These are phyloP conservation scores for Hypanus sabinus DNA, from an alignment of 2,113 vertebrate species.

Conservation along the genomic window DNA sequence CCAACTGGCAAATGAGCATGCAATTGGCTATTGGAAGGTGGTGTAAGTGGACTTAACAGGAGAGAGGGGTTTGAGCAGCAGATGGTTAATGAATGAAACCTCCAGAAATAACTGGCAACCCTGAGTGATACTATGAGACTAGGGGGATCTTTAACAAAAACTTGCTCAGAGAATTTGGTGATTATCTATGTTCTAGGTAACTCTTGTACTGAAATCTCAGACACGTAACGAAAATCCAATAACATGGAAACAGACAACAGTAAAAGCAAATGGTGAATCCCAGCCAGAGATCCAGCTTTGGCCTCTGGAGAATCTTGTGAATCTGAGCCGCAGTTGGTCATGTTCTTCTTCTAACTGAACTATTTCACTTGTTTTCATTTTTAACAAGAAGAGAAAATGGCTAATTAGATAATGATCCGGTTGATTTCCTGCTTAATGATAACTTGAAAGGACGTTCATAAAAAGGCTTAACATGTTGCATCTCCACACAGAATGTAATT, in stretches of 20 bases:
- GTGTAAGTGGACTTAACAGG: background rate
- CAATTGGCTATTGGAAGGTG: background rate
- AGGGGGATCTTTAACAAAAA: background rate
- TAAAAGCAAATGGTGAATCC: background rate
- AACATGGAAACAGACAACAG: background rate
- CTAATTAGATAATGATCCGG: background rate
- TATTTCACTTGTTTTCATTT: constrained; percentile 16
- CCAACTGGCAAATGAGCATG: background rate
- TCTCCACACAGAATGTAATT: background rate
- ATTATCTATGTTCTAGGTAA: too few relatives aligned
- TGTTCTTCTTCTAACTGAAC: background rate
- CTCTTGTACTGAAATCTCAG: too few relatives aligned
- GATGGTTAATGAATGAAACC: background rate
- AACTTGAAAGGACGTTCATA: constrained; percentile 10
- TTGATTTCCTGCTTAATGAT: constrained; percentile 18
- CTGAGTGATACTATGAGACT: background rate
- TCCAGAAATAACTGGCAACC: background rate
- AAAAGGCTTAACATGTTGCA: background rate
- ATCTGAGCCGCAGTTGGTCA: background rate
- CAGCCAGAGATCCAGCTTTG: background rate
- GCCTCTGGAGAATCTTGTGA: background rate
- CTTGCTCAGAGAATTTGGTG: background rate
- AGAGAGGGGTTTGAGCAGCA: background rate
- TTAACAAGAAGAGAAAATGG: background rate
- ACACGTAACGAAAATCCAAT: background rate